Evolutionary conservation across 2,797 vertebrate species (phyloP).

Genomic region (Arremon aurantiirostris): DNA sequence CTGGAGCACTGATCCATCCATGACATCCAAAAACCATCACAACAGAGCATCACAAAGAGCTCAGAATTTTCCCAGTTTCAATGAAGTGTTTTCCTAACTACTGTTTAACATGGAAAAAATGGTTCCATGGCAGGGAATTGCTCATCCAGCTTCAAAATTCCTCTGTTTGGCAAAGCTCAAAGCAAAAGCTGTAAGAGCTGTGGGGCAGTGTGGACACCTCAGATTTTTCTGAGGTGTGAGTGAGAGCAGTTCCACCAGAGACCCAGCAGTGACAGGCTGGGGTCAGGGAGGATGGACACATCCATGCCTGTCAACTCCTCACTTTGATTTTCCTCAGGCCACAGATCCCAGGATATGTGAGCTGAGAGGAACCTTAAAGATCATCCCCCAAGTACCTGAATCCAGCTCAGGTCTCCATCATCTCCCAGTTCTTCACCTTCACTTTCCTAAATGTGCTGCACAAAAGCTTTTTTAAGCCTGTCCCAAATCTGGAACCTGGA

Average conservation of each 20-base stretch:
- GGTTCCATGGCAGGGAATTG: not conserved
- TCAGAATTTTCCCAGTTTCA: not conserved
- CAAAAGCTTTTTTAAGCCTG: not conserved
- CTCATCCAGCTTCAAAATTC: not conserved
- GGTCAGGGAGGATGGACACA: not conserved
- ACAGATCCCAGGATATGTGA: not conserved
- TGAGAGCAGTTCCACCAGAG: not conserved
- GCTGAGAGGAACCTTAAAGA: not conserved
- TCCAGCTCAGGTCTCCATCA: not conserved
- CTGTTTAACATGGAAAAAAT: not conserved
- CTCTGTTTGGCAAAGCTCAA: not conserved
- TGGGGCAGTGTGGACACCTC: accelerated
- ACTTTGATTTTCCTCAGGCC: accelerated
- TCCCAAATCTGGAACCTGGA: not conserved
- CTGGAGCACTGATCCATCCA: not conserved
- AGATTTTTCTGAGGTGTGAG: not conserved
- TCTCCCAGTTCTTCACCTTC: not conserved
- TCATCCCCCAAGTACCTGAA: not conserved
- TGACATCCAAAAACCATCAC: not conserved
- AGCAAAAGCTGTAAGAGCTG: not conserved
- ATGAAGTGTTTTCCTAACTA: accelerated
- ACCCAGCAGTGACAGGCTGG: not conserved
- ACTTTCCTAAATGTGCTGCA: not conserved
- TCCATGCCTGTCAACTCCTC: too few species aligned
- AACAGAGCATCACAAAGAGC: not conserved